Base-by-base conservation (phyloP, 2,888 invertebrate species). In the Nematopogon swammerdamellus region DNA sequence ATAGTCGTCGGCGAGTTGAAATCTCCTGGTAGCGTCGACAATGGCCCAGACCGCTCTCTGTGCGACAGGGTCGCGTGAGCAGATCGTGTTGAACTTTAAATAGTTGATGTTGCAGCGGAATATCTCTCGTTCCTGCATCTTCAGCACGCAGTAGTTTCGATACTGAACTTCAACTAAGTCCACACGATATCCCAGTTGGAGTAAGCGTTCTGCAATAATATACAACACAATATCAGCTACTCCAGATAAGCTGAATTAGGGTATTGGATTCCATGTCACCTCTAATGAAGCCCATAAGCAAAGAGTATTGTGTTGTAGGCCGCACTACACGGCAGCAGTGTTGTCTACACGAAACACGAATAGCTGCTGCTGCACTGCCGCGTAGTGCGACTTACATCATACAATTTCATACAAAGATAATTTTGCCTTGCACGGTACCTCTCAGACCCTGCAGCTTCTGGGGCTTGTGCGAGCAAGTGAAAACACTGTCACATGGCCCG, bases 31-130 rank as follows among this genome's bases (percentile, higher is more conserved):
- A 0, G 72, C 60, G 0, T 63, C 59, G 2, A 64, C n/a, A 1
- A 72, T 65, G 0, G 74, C 72, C 3, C 57, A 53, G 1, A 75
- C 53, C 0, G 76, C 77, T 1, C 69, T 60, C 44, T 59, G 58
- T 46, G 66, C 63, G 1, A 75, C 68, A 0, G 63, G 61, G 54
- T 77, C 77, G 3, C 57, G 57, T 3, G 60, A 54, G 19, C 57
- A 53, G 0, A 62, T 56, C 0, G 63, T 67, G 57, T 73, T 72
- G 57, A 72, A 73, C 10, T 53, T 56, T 1, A 79, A 61, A 49
- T 72, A 65, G 36, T 60, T 60, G 42, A 75, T 64, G 55, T 74
- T 73, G 58, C 77, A 77, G 42, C 72, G 66, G 51, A 76, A 76
- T 10, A 76, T 57, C 75, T 73, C 70, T 46, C 68, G 62, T 1